Evolutionary conservation across 2,888 invertebrate genomes (phyloP).

Genomic region (Spatulosminthurus flaviceps): DNA sequence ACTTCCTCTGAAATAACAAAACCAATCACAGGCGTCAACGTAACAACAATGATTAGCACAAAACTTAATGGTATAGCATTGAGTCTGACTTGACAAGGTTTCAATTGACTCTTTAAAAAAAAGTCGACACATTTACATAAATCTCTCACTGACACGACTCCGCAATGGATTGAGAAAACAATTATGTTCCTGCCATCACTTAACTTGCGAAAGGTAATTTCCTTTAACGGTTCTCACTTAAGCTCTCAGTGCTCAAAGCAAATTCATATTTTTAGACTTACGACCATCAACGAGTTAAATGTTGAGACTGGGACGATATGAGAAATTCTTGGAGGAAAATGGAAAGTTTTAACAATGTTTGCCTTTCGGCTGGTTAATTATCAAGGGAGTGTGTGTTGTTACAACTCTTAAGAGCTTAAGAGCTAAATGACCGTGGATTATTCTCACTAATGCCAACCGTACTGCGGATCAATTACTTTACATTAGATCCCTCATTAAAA

Average conservation of each 20-base stretch:
- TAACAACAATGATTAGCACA: background rate
- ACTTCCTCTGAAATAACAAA: conserved; percentile 37
- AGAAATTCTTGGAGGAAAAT: background rate
- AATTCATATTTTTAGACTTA: background rate
- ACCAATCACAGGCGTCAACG: background rate
- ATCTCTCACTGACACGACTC: no score
- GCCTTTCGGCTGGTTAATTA: conserved; percentile 9
- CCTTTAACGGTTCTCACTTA: no score
- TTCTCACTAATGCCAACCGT: background rate
- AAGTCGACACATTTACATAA: no score
- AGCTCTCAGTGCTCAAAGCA: no score
- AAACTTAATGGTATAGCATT: background rate
- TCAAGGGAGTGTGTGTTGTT: background rate
- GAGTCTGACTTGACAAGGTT: no score
- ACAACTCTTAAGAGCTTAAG: background rate
- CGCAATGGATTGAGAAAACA: no score
- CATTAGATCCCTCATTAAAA: background rate
- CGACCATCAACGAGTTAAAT: background rate
- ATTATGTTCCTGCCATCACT: no score
- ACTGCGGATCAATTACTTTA: background rate
- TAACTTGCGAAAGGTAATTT: no score
- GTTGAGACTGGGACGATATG: background rate
- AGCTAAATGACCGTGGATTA: background rate
- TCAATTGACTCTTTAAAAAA: no score
- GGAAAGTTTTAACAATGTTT: conserved; percentile 1